Evolutionary conservation across 1,140 invertebrate genomes (phyloP), one percentile per base, ranked within the genome.

Genomic region (Bombus difficillimus): DNA sequence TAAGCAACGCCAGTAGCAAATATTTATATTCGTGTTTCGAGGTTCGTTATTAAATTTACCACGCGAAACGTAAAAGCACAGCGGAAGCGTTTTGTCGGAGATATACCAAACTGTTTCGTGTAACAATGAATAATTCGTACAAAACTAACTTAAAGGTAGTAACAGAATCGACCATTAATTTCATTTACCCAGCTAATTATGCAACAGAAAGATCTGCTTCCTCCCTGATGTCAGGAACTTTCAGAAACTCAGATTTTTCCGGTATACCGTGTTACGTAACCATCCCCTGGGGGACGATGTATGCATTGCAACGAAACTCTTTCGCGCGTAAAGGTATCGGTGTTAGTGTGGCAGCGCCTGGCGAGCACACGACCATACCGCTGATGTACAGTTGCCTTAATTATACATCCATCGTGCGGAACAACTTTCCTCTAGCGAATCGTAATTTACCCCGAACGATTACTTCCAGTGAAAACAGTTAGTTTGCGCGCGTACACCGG

Each of bases 401-500:
- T 90, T 90, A 83, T 84, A 86, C 73, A 66, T 78, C 71, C 81
- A 86, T 86, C 47, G 76, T 77, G 81, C 81, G 76, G 81, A 91
- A 88, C 87, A 90, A 91, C 89, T 91, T 91, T 89, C 86, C 88
- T 88, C 81, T 62, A 85, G 89, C 85, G 78, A 88, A 77, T 88
- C 78, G 84, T 89, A 90, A 91, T 90, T 89, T 91, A 84, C 76
- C 74, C 66, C 77, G 78, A 86, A 89, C 83, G 85, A 73, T 89
- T 91, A 81, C 77, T 75, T 82, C 39, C 74, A 86, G 83, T 66
- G 89, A 88, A 91, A 91, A 91, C 85, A 86, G 89, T 90, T 89
- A 85, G 75, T 73, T 68, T 39, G 28, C 74, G 81, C 64, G 74
- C 66, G 66, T 85, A 78, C 87, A 69, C 59, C 28, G 62, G 32